Percentiles rank a stretch among this genome's conserved stretches.
Evolutionary conservation across 2,113 vertebrate genomes (phyloP).

Genomic region (Tychaedon coryphoeus): DNA sequence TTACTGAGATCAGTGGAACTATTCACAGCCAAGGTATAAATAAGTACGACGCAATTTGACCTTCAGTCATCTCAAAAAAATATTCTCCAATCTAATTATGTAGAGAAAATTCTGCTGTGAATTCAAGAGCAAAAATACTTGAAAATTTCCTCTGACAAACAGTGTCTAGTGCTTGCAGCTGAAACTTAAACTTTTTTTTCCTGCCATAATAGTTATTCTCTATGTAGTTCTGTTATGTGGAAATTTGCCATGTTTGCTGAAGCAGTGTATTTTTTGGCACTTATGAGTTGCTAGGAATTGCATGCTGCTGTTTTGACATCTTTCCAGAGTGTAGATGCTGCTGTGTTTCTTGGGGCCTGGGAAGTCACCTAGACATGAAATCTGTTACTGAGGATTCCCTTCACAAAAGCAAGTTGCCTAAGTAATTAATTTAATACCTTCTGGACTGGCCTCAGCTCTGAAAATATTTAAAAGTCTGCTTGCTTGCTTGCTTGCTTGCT

Average conservation of each 20-base stretch:
- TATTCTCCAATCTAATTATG: not conserved
- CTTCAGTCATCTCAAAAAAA: not conserved
- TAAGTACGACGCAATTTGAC: not conserved
- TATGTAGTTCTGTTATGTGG: not conserved
- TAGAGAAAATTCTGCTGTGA: not conserved
- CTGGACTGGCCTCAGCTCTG: not conserved
- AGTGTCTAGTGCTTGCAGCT: not conserved
- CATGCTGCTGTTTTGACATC: not conserved
- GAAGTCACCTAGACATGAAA: not conserved
- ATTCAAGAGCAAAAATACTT: not conserved
- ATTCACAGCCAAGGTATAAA: conserved; percentile 26
- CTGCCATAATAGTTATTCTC: not conserved
- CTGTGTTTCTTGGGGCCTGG: not conserved
- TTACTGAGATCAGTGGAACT: conserved; percentile 2
- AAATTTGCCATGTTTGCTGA: not conserved
- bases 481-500: not conserved
- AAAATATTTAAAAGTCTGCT: not conserved
- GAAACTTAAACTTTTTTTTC: not conserved
- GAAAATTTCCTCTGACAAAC: not conserved
- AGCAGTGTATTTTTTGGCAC: not conserved
- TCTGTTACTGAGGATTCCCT: not conserved
- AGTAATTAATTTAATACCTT: not conserved
- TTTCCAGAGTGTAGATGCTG: not conserved
- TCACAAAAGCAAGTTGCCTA: not conserved
- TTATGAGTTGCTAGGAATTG: not conserved